A percentile compares a stretch with the other conserved stretches of the same genome.
These are phyloP conservation scores for Champsocephalus esox DNA, from an alignment of 2,797 vertebrate species.

Conservation along the genomic window DNA sequence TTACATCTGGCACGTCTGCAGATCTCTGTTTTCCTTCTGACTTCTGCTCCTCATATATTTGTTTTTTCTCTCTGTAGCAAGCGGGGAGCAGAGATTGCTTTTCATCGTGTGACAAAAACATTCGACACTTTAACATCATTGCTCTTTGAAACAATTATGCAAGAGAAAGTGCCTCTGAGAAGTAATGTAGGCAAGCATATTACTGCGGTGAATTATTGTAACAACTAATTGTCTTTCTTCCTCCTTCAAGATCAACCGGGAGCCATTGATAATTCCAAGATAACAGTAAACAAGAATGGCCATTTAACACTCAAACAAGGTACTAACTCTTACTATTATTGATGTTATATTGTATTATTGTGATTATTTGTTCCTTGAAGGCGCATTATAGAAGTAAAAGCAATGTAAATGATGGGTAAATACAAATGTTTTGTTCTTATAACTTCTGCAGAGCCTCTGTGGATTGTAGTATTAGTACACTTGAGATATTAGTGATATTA, in stretches of 20 bases:
- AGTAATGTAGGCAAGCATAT: neutral
- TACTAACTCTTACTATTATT: conserved; percentile 62
- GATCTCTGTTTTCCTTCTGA: conserved; percentile 37
- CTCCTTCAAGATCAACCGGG: conserved; percentile 91
- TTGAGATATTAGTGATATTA: conserved; percentile 6
- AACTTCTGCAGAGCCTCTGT: neutral
- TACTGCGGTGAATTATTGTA: conserved; percentile 14
- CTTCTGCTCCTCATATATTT: conserved; percentile 63
- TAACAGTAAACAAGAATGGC: conserved; percentile 92
- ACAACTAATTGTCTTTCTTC: conserved; percentile 47
- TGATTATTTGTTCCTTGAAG: conserved; percentile 2
- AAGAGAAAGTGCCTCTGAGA: conserved; percentile 13
- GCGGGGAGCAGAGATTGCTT: conserved; percentile 41
- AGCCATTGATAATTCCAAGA: conserved; percentile 96
- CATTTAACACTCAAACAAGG: conserved; percentile 94
- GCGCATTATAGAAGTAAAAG: conserved; percentile 3
- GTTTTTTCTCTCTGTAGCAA: conserved; percentile 48
- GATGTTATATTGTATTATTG: neutral
- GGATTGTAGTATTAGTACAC: neutral
- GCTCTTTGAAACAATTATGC: conserved; percentile 48
- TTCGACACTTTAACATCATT: conserved; percentile 59
- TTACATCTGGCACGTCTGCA: conserved; percentile 53
- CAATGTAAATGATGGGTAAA: neutral
- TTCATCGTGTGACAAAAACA: conserved; percentile 55
- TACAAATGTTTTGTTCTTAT: neutral